phyloP scores from a whole-genome alignment of 2,797 vertebrate species.

The Lepus townsendii region DNA sequence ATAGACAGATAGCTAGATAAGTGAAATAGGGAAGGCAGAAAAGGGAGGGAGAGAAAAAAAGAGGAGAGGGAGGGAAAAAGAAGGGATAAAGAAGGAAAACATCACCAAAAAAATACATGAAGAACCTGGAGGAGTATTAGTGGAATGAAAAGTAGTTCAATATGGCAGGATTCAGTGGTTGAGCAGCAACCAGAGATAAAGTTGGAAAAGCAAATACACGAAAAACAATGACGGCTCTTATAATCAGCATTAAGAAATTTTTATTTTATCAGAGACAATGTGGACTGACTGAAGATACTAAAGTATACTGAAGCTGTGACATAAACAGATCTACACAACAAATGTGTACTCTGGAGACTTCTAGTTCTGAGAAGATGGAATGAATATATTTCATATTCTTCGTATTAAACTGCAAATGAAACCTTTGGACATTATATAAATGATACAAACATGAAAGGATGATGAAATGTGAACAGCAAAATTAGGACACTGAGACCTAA shows the following conservation, averaged over 20 bases:
- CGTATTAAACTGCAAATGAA: not conserved
- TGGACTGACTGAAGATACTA: not conserved
- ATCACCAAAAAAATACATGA: not conserved
- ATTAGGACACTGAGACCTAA: not conserved
- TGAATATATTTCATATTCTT: not conserved
- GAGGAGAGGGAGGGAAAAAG: too few species aligned
- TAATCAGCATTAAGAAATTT: not conserved
- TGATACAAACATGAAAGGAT: not conserved
- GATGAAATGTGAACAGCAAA: not conserved
- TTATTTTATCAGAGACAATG: not conserved
- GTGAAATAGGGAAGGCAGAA: not conserved
- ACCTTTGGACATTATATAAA: not conserved
- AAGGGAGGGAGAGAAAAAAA: not conserved
- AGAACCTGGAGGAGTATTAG: not conserved
- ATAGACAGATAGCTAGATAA: not conserved
- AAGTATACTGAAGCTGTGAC: not conserved
- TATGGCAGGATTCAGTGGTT: not conserved
- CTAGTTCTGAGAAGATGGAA: not conserved
- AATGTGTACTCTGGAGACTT: not conserved
- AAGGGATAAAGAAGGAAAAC: not conserved
- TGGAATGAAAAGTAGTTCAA: not conserved
- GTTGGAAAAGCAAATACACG: not conserved
- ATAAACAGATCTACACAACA: not conserved
- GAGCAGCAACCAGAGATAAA: not conserved
- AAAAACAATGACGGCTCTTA: not conserved